phyloP scores from a whole-genome alignment of 2,113 vertebrate genomes.

The Origma solitaria region DNA sequence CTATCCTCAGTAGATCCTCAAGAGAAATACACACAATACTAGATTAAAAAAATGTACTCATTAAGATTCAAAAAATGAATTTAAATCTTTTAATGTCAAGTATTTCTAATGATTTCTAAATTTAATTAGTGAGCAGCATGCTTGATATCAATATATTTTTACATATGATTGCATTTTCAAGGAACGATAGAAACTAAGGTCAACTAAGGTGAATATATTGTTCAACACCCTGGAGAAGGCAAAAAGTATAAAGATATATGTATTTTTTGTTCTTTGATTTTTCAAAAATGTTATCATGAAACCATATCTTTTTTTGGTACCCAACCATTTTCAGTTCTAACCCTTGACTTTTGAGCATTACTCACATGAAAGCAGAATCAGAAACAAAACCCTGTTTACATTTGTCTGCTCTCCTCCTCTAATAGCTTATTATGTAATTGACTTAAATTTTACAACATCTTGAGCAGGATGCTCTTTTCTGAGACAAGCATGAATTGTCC shows the following conservation, averaged over 20 bases:
- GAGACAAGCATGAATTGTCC: not conserved
- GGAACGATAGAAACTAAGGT: not conserved
- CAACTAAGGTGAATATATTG: not conserved
- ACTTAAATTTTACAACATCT: not conserved
- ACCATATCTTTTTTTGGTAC: not conserved
- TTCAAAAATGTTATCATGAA: not conserved
- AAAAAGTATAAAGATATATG: not conserved
- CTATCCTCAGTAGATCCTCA: slow-evolving; percentile 39
- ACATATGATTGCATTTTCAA: slow-evolving; percentile 30
- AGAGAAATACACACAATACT: slow-evolving; percentile 33
- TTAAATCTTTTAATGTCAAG: slow-evolving; percentile 60
- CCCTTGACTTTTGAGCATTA: not conserved
- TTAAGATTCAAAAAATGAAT: slow-evolving; percentile 57
- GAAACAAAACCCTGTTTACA: not conserved
- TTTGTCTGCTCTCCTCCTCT: not conserved
- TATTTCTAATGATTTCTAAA: slow-evolving; percentile 64
- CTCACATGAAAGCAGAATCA: not conserved
- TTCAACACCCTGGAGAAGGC: not conserved
- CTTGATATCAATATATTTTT: slow-evolving; percentile 20
- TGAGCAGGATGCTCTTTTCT: not conserved
- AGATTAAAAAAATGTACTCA: slow-evolving; percentile 6
- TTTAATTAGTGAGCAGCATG: slow-evolving; percentile 52
- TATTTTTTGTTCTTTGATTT: not conserved
- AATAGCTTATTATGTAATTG: not conserved
- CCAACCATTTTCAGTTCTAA: not conserved